Base-by-base conservation (phyloP, 2,888 invertebrate species). In the Drosophila mayaguana region DNA sequence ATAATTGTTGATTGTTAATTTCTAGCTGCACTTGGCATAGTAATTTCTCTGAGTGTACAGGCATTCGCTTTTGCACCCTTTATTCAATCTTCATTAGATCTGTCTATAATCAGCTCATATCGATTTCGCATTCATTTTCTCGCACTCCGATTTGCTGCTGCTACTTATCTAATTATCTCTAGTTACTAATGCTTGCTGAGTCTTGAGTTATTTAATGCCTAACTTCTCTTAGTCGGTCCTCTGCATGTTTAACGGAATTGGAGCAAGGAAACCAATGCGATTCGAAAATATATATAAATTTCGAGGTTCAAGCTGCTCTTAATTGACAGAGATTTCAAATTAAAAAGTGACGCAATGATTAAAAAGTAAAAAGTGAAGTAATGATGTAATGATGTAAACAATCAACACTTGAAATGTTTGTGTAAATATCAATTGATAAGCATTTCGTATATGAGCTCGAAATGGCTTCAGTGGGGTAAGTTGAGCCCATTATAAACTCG, bases 11-110 rank as follows among this genome's bases (percentile, higher is more conserved):
- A 38, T 38, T 38, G 0, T 38, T 14, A 3, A 4, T 36, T 36
- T 4, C 14, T 36, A 14, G 14, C 1, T 36, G 12, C 38, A 38
- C 14, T 51, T 51, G 2, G 5, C 5, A 5, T 22, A 22, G 36
- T 16, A 1, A 22, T 54, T 55, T 28, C 28, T 25, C 28, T 7
- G 12, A 25, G 34, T 36, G 9, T 43, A 51, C 14, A 16, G 18
- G 16, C 8, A 18, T 63, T 32, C 5, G 7, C 18, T 16, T 43
- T 36, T 38, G n/a, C n/a, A 18, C 20, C 38, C 38, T 18, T 46
- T 22, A 38, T n/a, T 63, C 63, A 45, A 51, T 62, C 64, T 62
- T 51, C 25, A 62, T 62, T 65, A 38, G 18, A 6, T 12, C n/a
- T 22, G n/a, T 22, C 64, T 11, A 2, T 20, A 51, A 16, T 8